Percentiles rank a stretch among this genome's conserved stretches.
These are phyloP conservation scores for Rhyacophila brunnea DNA, from an alignment of 1,140 invertebrate species.

Conservation along the genomic window DNA sequence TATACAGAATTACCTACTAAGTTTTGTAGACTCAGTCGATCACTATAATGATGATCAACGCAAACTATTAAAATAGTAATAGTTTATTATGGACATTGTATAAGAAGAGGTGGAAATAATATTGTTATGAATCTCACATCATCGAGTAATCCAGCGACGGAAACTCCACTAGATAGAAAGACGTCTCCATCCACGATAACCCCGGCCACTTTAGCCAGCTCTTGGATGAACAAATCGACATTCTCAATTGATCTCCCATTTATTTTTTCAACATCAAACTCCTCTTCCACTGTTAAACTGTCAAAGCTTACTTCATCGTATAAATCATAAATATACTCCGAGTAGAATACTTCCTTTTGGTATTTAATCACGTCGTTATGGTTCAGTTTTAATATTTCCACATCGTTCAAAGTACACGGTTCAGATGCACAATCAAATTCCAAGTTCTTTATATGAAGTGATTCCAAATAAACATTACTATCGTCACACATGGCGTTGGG, in stretches of 20 bases:
- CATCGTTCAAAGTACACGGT: constrained; percentile 34
- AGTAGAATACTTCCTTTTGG: constrained; percentile 32
- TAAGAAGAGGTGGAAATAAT: too few relatives aligned
- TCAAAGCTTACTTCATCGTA: constrained; percentile 20
- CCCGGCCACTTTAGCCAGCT: constrained; percentile 16
- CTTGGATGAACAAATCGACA: constrained; percentile 14
- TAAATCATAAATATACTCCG: constrained; percentile 17
- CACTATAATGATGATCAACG: too few relatives aligned
- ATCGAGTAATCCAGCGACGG: constrained; percentile 17
- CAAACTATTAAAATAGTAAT: too few relatives aligned
- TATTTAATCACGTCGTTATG: constrained; percentile 13
- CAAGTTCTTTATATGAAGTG: constrained; percentile 30
- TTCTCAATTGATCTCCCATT: constrained; percentile 22
- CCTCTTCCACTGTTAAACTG: constrained; percentile 19
- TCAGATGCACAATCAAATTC: constrained; percentile 26
- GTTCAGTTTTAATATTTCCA: constrained; percentile 19
- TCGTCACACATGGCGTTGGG: constrained; percentile 9
- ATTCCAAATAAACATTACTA: constrained; percentile 7
- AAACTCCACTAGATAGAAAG: constrained; percentile 16
- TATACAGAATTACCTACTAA: too few relatives aligned
- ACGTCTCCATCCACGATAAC: constrained; percentile 22
- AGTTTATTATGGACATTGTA: too few relatives aligned
- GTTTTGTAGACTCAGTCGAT: too few relatives aligned
- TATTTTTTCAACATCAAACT: constrained; percentile 16
- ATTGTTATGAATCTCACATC: constrained; percentile 10